These are phyloP conservation scores for Ctenosaura bakeri DNA, from an alignment of 2,797 vertebrate species.

Conservation along the genomic window DNA sequence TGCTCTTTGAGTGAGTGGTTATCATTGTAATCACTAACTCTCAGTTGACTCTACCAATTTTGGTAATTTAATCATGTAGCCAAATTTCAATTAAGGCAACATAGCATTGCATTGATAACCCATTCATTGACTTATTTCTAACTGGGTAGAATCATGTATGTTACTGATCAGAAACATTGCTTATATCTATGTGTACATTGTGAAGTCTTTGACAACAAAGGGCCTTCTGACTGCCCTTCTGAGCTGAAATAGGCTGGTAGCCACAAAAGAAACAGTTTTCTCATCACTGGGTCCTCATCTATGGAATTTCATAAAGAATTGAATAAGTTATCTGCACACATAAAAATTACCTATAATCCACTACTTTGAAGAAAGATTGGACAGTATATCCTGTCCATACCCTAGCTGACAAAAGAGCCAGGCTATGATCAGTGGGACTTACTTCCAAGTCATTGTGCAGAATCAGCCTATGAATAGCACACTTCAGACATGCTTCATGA, in stretches of 20 bases:
- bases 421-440: slow-evolving; percentile 14
- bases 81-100: not conserved
- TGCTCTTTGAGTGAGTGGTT: not conserved
- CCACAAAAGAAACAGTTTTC: not conserved
- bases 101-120: not conserved
- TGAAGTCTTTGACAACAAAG: not conserved
- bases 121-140: not conserved
- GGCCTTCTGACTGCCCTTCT: not conserved
- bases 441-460: slow-evolving; percentile 13
- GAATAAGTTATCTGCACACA: not conserved
- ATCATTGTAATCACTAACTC: not conserved
- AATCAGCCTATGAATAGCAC: slow-evolving; percentile 21
- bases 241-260: not conserved
- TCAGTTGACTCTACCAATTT: not conserved
- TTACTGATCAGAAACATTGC: not conserved
- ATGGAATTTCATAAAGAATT: not conserved
- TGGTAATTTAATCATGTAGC: not conserved
- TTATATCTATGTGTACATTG: not conserved
- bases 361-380: not conserved
- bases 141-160: not conserved
- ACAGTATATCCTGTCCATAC: not conserved
- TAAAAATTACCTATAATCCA: not conserved
- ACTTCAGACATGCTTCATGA: slow-evolving; percentile 21
- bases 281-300: not conserved
- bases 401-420: slow-evolving; percentile 34